Percentiles rank a stretch among this genome's conserved stretches.
These are phyloP conservation scores for Bugulina stolonifera DNA, from an alignment of 2,888 invertebrate genomes.

Conservation along the genomic window DNA sequence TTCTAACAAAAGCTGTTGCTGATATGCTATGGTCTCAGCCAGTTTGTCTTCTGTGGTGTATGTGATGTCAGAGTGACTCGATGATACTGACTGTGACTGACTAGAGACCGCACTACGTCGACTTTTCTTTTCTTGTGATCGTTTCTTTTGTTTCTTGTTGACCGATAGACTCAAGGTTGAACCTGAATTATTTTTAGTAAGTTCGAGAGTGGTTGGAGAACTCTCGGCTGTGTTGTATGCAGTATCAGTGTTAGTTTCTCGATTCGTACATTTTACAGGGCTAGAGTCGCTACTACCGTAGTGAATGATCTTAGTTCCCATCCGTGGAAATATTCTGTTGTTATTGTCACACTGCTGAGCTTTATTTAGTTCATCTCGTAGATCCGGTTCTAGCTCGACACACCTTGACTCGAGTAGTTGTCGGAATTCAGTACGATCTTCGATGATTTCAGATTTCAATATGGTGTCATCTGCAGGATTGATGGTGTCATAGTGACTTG, in stretches of 20 bases:
- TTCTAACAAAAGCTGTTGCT: conserved; percentile 58
- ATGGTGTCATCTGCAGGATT: neutral
- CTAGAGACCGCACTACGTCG: neutral
- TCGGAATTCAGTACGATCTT: conserved; percentile 42
- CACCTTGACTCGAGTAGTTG: conserved; percentile 43
- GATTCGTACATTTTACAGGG: neutral
- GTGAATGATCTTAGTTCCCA: conserved; percentile 26
- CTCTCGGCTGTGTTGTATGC: conserved; percentile 72
- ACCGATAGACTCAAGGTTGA: conserved; percentile 21
- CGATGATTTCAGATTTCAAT: conserved; percentile 36
- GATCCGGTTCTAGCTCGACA: conserved; percentile 28
- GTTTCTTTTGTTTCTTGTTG: conserved; percentile 27
- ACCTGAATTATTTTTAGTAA: neutral
- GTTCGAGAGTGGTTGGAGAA: conserved; percentile 30
- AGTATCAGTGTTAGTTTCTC: conserved; percentile 32
- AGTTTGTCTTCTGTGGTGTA: conserved; percentile 66
- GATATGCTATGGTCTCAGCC: conserved; percentile 66
- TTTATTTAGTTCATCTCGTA: neutral
- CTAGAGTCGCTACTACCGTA: neutral
- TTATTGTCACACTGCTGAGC: neutral
- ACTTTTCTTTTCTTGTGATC: conserved; percentile 1
- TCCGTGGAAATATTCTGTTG: conserved; percentile 3
- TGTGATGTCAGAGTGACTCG: conserved; percentile 60
- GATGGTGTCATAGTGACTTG: conserved; percentile 15
- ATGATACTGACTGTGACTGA: neutral